Conservation (phyloP, 2,888 invertebrate species). For the Agrotis puta region DNA sequence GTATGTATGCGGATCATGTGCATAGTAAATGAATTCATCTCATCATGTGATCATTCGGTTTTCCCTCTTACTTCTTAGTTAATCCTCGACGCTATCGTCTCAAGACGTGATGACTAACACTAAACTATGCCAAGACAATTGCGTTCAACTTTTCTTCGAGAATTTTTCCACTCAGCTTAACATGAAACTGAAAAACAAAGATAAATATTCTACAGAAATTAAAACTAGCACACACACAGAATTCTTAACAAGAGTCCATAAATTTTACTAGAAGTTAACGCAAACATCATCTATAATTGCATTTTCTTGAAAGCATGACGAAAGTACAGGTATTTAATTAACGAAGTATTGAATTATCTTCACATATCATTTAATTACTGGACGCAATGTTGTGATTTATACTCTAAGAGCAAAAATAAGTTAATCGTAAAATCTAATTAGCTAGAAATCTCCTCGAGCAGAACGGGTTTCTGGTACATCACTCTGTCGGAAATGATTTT, state of each 20-base stretch:
- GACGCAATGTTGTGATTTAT: slow-evolving; percentile 47
- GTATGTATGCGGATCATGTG: slow-evolving; percentile 13
- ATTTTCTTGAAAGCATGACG: slow-evolving; percentile 60
- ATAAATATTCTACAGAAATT: slow-evolving; percentile 41
- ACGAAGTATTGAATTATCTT: slow-evolving; percentile 50
- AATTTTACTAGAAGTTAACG: slow-evolving; percentile 26
- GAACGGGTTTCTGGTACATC: slow-evolving; percentile 50
- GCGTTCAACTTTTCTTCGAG: slow-evolving; percentile 32
- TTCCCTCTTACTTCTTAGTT: slow-evolving; percentile 36
- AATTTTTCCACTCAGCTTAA: slow-evolving; percentile 48
- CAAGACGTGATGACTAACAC: slow-evolving; percentile 24
- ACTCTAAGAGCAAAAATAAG: slow-evolving; percentile 10
- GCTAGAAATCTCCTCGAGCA: slow-evolving; percentile 35
- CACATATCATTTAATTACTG: slow-evolving; percentile 41
- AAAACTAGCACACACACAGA: slow-evolving; percentile 33
- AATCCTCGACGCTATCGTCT: background rate
- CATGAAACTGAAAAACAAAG: slow-evolving; percentile 46
- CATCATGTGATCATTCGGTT: slow-evolving; percentile 19
- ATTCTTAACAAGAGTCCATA: slow-evolving; percentile 29
- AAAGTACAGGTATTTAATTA: slow-evolving; percentile 50
- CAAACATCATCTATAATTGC: slow-evolving; percentile 21
- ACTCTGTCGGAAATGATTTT: slow-evolving; percentile 58
- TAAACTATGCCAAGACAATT: slow-evolving; percentile 37
- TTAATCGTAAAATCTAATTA: slow-evolving; percentile 54
- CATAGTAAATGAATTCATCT: slow-evolving; percentile 24